Evolutionary conservation across 2,797 vertebrate species (phyloP), one percentile per base, ranked within the genome.

Genomic region (Enteromius anoplus): DNA sequence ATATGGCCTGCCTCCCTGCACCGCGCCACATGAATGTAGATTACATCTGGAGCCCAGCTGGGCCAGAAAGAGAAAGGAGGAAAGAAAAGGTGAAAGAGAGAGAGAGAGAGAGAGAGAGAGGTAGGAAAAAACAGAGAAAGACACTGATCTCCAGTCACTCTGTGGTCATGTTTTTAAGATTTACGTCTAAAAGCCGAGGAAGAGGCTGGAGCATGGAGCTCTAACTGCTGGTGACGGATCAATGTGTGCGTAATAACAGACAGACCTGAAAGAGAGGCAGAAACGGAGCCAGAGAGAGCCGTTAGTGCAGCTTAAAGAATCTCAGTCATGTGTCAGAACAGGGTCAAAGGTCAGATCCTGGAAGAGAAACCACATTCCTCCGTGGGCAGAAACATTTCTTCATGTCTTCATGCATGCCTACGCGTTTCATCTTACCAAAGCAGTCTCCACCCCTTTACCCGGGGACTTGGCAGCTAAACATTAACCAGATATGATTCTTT

Each of bases 301-400:
- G 23, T 55, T 58, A 72, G 82, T n/a, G 62, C 58, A 80, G 76
- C 76, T 81, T 85, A 87, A 89, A 90, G 90, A 93, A 94, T 93
- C 91, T 92, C 85, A 88, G 88, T 94, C 92, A 94, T 87, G 87
- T 92, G 92, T 87, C 75, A 90, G 88, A 40, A 58, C 0, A 47
- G 71, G 91, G 91, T 93, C 90, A 92, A 90, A 92, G 93, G 93
- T 93, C 94, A 94, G 90, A 91, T 89, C 88, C 87, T 89, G 89
- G 87, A 89, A 92, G 90, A 91, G 88, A 92, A 90, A 89, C 87
- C 86, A 91, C 93, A 94, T 94, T 95, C 93, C 92, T 90, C 83
- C 86, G 88, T 92, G 90, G 92, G 92, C 91, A 91, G 88, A 90
- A 90, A 92, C 89, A 88, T 81, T 83, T 88, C 92, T 93, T 89